These are phyloP conservation scores for Rhinichthys klamathensis DNA, from an alignment of 2,113 vertebrate genomes.

Conservation along the genomic window DNA sequence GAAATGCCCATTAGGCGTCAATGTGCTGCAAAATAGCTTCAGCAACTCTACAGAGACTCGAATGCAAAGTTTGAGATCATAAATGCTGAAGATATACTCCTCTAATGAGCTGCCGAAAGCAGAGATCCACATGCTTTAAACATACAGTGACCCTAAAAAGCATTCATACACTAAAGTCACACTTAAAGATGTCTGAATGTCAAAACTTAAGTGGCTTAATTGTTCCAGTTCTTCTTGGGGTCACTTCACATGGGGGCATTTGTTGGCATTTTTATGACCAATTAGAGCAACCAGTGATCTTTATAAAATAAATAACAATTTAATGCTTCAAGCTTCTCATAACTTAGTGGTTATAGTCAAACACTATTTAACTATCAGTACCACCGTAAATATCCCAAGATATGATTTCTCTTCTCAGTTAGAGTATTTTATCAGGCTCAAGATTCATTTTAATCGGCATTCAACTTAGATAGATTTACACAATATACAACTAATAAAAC, in stretches of 20 bases:
- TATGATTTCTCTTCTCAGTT: not conserved
- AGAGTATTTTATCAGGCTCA: not conserved
- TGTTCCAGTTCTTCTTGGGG: not conserved
- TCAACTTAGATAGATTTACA: not conserved
- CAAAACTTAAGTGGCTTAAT: not conserved
- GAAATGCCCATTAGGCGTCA: conserved; percentile 33
- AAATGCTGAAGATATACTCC: not conserved
- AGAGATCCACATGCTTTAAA: not conserved
- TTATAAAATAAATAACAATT: not conserved
- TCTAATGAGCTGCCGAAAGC: not conserved
- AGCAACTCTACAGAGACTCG: not conserved
- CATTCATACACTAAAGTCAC: not conserved
- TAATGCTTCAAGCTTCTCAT: not conserved
- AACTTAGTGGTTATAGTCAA: not conserved
- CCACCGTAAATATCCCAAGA: too few relatives aligned
- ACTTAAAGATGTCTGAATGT: not conserved
- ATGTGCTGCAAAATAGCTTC: conserved; percentile 18
- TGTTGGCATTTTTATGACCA: not conserved
- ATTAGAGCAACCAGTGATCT: not conserved
- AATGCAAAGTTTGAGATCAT: not conserved
- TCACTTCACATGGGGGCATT: not conserved
- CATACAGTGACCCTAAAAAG: not conserved
- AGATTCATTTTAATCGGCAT: not conserved
- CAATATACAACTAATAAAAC: not conserved
- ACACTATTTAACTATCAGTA: not conserved